Evolutionary conservation across 2,888 invertebrate genomes (phyloP), one percentile per base, ranked within the genome.

Genomic region (Hirtodrosophila histrioides): DNA sequence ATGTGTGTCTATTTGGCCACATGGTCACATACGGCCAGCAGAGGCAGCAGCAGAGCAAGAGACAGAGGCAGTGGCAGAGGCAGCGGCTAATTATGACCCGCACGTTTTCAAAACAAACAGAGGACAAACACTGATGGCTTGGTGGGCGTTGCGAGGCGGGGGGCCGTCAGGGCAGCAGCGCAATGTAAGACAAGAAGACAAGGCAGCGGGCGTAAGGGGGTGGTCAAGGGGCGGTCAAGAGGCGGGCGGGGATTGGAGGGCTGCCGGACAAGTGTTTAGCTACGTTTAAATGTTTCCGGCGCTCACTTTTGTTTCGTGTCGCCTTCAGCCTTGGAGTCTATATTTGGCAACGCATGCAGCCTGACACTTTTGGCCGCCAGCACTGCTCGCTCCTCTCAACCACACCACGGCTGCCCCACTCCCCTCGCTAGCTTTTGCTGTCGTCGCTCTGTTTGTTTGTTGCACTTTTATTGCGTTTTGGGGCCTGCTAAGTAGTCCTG

Each of bases 61-160:
- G 51, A 53, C 45, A 62, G 76, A 31, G 9, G 31, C 31, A 31
- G 31, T 8, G 31, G 9, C 7, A 31, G 31, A 3, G 9, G 9
- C 31, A 31, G 78, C 56, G 82, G 81, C 91, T 90, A 91, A 90
- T 90, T 91, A 90, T 91, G 89, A 89, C 90, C 90, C 90, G 89
- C 90, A 90, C 89, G 86, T 89, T 90, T 89, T 84, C 71, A 75
- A 87, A 85, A 81, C 83, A 86, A 86, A 84, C 86, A 62, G 51
- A 46, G 31, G 45, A 45, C 57, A 51, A 44, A 37, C 44, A 71
- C 49, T 57, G 36, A 35, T 64, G 45, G 35, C 43, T 53, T 39
- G 50, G 27, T 17, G 50, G 50, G 54, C 12, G 55, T 39, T n/a
- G 10, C 17, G 51, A 9, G 12, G 39, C 24, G 37, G 55, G 29